Conservation (phyloP, 92 coral and sea anemone genomes). For the Epizoanthus scotinus region DNA sequence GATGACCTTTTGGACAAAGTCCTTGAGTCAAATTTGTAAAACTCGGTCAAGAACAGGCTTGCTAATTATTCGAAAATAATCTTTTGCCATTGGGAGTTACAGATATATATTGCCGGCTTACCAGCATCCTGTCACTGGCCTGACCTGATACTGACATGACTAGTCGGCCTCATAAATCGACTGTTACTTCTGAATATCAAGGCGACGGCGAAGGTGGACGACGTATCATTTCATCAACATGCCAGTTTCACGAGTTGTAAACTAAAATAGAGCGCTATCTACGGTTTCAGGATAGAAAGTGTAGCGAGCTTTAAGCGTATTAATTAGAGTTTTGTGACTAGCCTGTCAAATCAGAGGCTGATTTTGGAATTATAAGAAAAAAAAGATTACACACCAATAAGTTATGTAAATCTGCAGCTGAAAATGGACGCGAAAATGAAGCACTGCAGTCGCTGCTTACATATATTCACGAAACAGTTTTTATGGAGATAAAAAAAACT, state of each 20-base stretch:
- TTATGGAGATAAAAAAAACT: no score
- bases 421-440: no score
- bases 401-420: no score
- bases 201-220: conserved; percentile 23
- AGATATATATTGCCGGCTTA: conserved; percentile 1
- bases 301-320: no score
- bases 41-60: conserved; percentile 1
- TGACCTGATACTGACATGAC: conserved; percentile 13
- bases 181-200: conserved; percentile 25
- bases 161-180: background rate
- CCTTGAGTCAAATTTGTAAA: conserved; percentile 37
- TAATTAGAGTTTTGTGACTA: no score
- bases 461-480: no score
- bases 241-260: background rate
- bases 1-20: background rate
- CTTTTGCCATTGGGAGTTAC: background rate
- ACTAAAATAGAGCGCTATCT: background rate
- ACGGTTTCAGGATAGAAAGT: no score
- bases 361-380: no score
- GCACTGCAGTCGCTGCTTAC: no score
- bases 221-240: background rate
- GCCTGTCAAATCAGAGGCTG: no score
- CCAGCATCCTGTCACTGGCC: conserved; percentile 23
- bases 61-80: conserved; percentile 24
- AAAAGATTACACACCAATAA: no score